These are phyloP conservation scores for Caenorhabditis brenneri DNA, from an alignment of 1,140 invertebrate genomes.

Conservation along the genomic window DNA sequence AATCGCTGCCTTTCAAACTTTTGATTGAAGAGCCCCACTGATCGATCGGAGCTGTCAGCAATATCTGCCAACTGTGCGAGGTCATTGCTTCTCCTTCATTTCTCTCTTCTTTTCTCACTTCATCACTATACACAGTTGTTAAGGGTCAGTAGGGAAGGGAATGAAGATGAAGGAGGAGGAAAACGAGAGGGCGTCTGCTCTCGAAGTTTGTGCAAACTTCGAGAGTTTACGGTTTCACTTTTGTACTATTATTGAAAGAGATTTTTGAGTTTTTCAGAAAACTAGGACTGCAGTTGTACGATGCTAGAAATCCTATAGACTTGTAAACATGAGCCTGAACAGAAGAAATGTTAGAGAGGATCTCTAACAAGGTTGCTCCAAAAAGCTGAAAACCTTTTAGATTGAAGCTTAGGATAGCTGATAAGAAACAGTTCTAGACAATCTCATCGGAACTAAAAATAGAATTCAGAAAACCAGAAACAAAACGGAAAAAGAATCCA, in stretches of 20 bases:
- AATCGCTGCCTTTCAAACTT: slow-evolving; percentile 2
- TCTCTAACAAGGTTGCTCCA: no score
- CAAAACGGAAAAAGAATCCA: background rate
- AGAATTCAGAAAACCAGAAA: background rate
- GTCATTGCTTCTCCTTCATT: background rate
- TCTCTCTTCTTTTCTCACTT: background rate
- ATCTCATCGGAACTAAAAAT: background rate
- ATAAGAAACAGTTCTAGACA: background rate
- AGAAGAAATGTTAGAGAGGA: no score
- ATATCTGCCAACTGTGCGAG: slow-evolving; percentile 32
- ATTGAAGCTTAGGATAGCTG: no score
- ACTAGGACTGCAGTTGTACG: no score
- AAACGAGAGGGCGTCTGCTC: background rate
- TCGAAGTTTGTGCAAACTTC: background rate
- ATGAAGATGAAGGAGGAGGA: no score
- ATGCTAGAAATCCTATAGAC: no score
- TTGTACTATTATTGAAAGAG: background rate
- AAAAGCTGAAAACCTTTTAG: no score
- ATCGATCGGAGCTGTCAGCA: slow-evolving; percentile 10
- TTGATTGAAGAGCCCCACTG: slow-evolving; percentile 37
- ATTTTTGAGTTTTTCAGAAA: no score
- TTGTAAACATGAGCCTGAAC: no score
- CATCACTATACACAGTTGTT: background rate
- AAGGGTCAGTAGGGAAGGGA: background rate
- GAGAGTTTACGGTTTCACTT: background rate